Percentiles rank a stretch among this genome's conserved stretches.
Evolutionary conservation across 2,888 invertebrate genomes (phyloP).

Genomic region (Philaethria dido): DNA sequence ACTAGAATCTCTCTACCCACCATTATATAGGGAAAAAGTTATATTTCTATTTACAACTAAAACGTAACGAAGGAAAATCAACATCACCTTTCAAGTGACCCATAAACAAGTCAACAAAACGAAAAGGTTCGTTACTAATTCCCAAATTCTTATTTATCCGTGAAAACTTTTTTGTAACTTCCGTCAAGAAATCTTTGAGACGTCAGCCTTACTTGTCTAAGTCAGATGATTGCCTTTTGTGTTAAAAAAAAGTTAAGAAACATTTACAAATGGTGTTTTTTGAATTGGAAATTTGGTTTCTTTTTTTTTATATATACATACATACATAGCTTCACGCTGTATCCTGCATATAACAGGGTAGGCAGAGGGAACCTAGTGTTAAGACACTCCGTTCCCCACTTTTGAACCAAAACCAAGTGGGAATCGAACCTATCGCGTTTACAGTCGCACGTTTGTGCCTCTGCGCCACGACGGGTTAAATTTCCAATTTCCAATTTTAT

Average conservation of each 20-base stretch:
- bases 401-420: too few species aligned
- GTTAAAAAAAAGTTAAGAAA: slow-evolving; percentile 12
- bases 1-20: too few species aligned
- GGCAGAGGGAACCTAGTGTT: too few species aligned
- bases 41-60: not conserved
- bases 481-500: too few species aligned
- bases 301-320: too few species aligned
- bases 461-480: too few species aligned
- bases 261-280: slow-evolving; percentile 7
- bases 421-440: too few species aligned
- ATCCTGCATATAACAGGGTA: too few species aligned
- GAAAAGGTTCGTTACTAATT: slow-evolving; percentile 19
- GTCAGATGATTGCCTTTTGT: slow-evolving; percentile 11
- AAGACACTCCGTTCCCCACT: too few species aligned
- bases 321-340: too few species aligned
- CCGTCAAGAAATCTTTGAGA: slow-evolving; percentile 8
- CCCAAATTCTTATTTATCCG: slow-evolving; percentile 13
- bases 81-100: not conserved
- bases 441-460: too few species aligned
- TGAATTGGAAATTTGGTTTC: not conserved
- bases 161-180: slow-evolving; percentile 5
- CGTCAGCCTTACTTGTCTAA: slow-evolving; percentile 7
- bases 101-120: slow-evolving; percentile 3
- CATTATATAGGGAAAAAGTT: too few species aligned
- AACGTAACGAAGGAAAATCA: not conserved